Conservation (phyloP, 2,888 invertebrate species). For the Neoascia interrupta region DNA sequence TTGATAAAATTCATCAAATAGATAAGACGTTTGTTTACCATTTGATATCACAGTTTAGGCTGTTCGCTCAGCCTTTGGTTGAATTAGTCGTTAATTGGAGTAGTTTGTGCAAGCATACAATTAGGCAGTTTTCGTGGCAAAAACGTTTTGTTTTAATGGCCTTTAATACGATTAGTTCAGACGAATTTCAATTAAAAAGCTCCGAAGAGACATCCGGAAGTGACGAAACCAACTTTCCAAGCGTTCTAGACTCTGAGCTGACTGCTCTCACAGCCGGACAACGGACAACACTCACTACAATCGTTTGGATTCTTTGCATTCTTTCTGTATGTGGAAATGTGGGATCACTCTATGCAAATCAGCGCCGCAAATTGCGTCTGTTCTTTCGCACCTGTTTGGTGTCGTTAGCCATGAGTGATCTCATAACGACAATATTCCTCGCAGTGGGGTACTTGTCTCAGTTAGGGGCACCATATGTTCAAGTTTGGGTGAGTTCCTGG, state of each 20-base stretch:
- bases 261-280: constrained; percentile 69
- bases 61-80: neutral
- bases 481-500: constrained; percentile 75
- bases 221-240: constrained; percentile 43
- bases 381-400: constrained; percentile 81
- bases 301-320: constrained; percentile 70
- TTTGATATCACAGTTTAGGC: neutral
- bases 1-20: constrained; percentile 18
- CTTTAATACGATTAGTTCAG: constrained; percentile 39
- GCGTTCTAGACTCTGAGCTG: constrained; percentile 70
- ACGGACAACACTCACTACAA: constrained; percentile 66
- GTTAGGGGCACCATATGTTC: constrained; percentile 73
- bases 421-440: constrained; percentile 76
- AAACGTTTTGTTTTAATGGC: constrained; percentile 29
- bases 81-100: neutral
- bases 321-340: constrained; percentile 74
- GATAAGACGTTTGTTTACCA: constrained; percentile 12
- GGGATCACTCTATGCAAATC: constrained; percentile 73
- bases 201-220: neutral
- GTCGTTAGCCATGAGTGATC: constrained; percentile 81
- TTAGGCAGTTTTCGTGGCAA: constrained; percentile 54
- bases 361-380: constrained; percentile 80
- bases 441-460: constrained; percentile 74
- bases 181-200: constrained; percentile 49
- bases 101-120: constrained; percentile 34